A percentile compares a stretch with the other conserved stretches of the same genome.
These are phyloP conservation scores for Prenolepis imparis DNA, from an alignment of 2,888 invertebrate genomes.

Conservation along the genomic window DNA sequence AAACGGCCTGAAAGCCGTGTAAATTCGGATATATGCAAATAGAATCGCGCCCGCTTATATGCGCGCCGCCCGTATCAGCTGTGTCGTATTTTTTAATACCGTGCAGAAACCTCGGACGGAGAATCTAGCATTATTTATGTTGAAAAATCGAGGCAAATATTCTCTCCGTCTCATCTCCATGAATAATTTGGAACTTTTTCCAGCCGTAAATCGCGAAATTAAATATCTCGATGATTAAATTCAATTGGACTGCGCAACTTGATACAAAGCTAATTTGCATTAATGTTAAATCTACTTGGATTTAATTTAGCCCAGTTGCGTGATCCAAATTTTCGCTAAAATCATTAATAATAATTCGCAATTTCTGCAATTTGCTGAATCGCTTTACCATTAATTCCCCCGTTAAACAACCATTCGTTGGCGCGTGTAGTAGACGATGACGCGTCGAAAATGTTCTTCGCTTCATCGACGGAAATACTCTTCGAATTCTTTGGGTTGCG, in stretches of 20 bases:
- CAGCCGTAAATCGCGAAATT: slow-evolving; percentile 11
- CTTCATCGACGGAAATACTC: neutral
- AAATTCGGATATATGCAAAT: slow-evolving; percentile 67
- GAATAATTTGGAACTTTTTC: neutral
- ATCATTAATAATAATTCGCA: neutral
- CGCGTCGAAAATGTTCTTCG: neutral
- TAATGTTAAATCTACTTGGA: slow-evolving; percentile 19
- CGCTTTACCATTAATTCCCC: neutral
- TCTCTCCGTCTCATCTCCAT: neutral
- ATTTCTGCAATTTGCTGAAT: slow-evolving; percentile 17
- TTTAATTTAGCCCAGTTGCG: slow-evolving; percentile 10
- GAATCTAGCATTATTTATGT: neutral
- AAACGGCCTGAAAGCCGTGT: slow-evolving; percentile 52
- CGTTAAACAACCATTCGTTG: neutral
- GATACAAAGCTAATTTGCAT: neutral
- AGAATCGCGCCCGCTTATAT: slow-evolving; percentile 43
- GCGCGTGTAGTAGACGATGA: neutral
- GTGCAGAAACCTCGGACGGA: neutral
- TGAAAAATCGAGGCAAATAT: neutral
- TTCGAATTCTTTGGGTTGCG: neutral
- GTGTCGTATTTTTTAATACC: neutral
- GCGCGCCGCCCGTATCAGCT: neutral
- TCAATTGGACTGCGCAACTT: slow-evolving; percentile 12
- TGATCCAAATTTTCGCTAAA: neutral
- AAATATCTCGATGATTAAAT: slow-evolving; percentile 34